Percentiles rank a stretch among this genome's conserved stretches.
Conservation (phyloP, 30 jellyfish, hydroid and myxozoan genomes). For the Aurelia sp. region DNA sequence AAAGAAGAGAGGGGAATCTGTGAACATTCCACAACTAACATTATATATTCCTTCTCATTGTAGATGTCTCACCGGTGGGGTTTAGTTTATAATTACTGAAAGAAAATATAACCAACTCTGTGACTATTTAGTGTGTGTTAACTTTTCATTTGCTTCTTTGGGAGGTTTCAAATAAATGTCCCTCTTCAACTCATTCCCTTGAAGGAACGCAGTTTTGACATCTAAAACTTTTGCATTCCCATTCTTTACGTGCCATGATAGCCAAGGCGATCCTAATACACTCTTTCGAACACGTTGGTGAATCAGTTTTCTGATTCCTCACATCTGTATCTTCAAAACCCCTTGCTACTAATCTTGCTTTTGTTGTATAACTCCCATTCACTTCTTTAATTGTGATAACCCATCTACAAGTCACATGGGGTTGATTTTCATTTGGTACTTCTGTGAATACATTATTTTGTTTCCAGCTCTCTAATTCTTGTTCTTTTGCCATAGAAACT, state of each 20-base stretch:
- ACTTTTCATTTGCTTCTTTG: too few relatives aligned
- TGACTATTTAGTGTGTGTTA: too few relatives aligned
- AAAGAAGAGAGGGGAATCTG: too few relatives aligned
- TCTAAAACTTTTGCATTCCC: constrained; percentile 40
- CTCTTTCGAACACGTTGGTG: constrained; percentile 43
- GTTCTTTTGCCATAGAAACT: constrained; percentile 21
- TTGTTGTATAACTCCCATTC: background rate
- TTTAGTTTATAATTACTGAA: too few relatives aligned
- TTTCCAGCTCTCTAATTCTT: constrained; percentile 39
- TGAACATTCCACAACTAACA: too few relatives aligned
- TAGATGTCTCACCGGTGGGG: too few relatives aligned
- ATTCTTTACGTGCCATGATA: constrained; percentile 24
- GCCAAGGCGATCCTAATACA: constrained; percentile 28
- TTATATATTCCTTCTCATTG: too few relatives aligned
- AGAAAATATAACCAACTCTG: too few relatives aligned
- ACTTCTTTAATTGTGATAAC: constrained; percentile 18
- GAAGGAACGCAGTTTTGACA: constrained; percentile 54
- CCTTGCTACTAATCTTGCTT: constrained; percentile 47
- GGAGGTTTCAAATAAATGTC: constrained; percentile 40
- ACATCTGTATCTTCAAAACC: constrained; percentile 45
- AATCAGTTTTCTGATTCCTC: constrained; percentile 28
- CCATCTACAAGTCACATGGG: constrained; percentile 20
- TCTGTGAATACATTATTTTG: constrained; percentile 21
- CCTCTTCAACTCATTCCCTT: constrained; percentile 40
- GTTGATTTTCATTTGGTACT: constrained; percentile 36